Percentiles rank a stretch among this genome's conserved stretches.
phyloP scores from a whole-genome alignment of 1,140 invertebrate species.

The Drosophila orosa region DNA sequence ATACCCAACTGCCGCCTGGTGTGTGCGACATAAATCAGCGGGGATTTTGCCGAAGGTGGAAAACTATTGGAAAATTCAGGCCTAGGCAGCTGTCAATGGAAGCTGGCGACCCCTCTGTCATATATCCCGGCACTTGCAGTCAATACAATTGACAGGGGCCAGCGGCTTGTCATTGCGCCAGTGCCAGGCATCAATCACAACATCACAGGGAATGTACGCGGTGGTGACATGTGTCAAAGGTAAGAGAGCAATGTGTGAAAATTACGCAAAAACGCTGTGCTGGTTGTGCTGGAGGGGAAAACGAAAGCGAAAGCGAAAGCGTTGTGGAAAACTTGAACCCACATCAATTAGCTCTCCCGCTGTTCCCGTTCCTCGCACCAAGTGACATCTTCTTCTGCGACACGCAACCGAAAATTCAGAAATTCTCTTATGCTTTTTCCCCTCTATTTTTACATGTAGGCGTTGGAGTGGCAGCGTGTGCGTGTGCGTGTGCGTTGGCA shows the following conservation, averaged over 20 bases:
- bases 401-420: constrained; percentile 40
- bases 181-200: constrained; percentile 66
- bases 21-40: constrained; percentile 39
- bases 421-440: constrained; percentile 43
- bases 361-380: constrained; percentile 1
- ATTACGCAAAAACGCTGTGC: constrained; percentile 68
- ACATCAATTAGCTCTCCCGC: constrained; percentile 75
- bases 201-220: constrained; percentile 5
- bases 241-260: constrained; percentile 65
- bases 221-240: constrained; percentile 79
- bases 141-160: constrained; percentile 54
- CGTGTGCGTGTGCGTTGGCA: constrained; percentile 44
- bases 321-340: constrained; percentile 29
- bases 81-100: constrained; percentile 24
- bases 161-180: constrained; percentile 14
- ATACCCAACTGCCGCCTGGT: constrained; percentile 11
- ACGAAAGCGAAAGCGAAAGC: background rate
- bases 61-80: constrained; percentile 27
- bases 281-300: constrained; percentile 5
- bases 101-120: constrained; percentile 12
- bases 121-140: constrained; percentile 37
- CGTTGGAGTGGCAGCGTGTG: constrained; percentile 25
- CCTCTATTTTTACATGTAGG: constrained; percentile 72
- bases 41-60: constrained; percentile 34
- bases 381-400: constrained; percentile 57